Evolutionary conservation across 2,888 invertebrate genomes (phyloP), one percentile per base, ranked within the genome.

Genomic region (Platycheirus rosarum): DNA sequence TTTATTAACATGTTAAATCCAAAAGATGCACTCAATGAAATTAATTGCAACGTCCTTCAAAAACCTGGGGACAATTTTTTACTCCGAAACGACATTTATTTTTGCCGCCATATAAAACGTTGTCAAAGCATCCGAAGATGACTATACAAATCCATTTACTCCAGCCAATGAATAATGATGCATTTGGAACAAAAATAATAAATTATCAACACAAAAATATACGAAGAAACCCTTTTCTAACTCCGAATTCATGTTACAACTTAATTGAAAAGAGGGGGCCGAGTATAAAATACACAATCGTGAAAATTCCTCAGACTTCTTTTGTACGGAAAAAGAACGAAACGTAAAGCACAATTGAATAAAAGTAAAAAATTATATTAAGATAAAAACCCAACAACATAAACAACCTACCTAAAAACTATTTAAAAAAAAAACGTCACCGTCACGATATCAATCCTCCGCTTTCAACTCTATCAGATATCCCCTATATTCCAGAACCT

Each of bases 211-310:
- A 78, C 40, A 14, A 57, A 9, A 44, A 32, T 32, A 40, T n/a
- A 11, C 13, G 35, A 29, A 53, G n/a, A 13, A 71, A 63, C 68
- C 49, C 53, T 77, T 77, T 77, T 77, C 77, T 73, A 82, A 82
- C 82, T 68, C 29, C 46, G 42, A 71, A 77, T 82, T 51, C 82
- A 82, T 77, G 87, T 87, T 82, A 88, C 89, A 89, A 88, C 88
- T 88, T 88, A 89, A 88, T 89, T 89, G 88, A 88, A 88, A 86
- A 69, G 55, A 49, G 49, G 76, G 62, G 60, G 70, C 66, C 16
- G 71, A 51, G 20, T 6, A 63, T 26, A 57, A 66, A 60, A 57
- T 66, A 66, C 66, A 71, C 46, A 77, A 68, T 76, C 82, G 68
- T 71, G 63, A 82, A 75, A 71, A 82, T 63, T 63, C 68, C 82